These are phyloP conservation scores for Drosophila bipectinata DNA, from an alignment of 1,140 invertebrate species.

Conservation along the genomic window DNA sequence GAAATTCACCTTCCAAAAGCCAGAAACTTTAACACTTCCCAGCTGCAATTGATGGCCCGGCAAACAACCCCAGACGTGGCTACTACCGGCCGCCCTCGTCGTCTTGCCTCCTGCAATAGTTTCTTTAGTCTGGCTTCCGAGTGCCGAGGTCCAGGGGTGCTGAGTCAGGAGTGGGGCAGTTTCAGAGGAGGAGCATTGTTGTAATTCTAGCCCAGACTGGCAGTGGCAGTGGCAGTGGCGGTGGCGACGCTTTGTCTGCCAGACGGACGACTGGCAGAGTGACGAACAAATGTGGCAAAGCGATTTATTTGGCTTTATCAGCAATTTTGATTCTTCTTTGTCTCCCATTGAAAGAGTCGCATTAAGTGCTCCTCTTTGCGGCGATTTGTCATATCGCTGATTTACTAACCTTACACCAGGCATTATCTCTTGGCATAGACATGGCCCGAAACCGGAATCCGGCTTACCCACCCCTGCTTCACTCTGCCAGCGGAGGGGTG, in stretches of 20 bases:
- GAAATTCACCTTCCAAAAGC: conserved; percentile 46
- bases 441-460: conserved; percentile 13
- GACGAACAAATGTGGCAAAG: conserved; percentile 52
- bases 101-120: conserved; percentile 10
- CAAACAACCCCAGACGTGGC: conserved; percentile 41
- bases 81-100: conserved; percentile 1
- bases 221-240: conserved; percentile 9
- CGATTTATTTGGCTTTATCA: conserved; percentile 78
- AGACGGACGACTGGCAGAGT: conserved; percentile 17
- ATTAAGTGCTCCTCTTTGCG: conserved; percentile 42
- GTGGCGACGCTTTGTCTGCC: conserved; percentile 63
- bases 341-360: conserved; percentile 38
- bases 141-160: no score
- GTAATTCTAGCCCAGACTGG: conserved; percentile 55
- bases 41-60: conserved; percentile 18
- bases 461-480: conserved; percentile 30
- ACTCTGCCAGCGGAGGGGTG: neutral
- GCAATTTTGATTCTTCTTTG: conserved; percentile 65
- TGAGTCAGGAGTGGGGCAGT: no score
- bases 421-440: conserved; percentile 59
- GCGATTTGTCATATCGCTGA: conserved; percentile 77
- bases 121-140: conserved; percentile 51
- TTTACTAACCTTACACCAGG: conserved; percentile 73
- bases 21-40: conserved; percentile 50
- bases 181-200: conserved; percentile 14